These are phyloP conservation scores for Spilosoma lubricipeda DNA, from an alignment of 2,888 invertebrate species.

Conservation along the genomic window DNA sequence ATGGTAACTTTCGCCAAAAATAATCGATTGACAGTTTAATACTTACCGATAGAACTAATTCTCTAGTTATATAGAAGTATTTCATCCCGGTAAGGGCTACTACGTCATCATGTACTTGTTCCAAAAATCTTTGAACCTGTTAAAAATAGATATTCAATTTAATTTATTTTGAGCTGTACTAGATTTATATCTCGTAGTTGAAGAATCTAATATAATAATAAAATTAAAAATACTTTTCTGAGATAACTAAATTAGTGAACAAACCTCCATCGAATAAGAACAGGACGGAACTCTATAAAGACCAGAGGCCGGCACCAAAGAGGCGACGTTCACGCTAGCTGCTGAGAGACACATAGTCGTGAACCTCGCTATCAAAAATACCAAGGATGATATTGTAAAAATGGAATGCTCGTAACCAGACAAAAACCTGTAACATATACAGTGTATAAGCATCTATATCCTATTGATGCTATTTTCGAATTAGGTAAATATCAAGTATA, in stretches of 20 bases:
- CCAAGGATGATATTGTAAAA: conserved; percentile 87
- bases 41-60: conserved; percentile 84
- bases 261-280: conserved; percentile 82
- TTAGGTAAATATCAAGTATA: no score
- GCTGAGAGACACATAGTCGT: conserved; percentile 86
- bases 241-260: neutral
- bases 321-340: conserved; percentile 82
- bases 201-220: neutral
- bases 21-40: neutral
- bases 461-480: no score
- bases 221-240: no score
- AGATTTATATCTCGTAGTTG: no score
- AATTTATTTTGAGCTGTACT: no score
- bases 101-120: conserved; percentile 84
- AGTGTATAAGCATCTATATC: neutral
- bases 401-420: conserved; percentile 50
- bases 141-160: conserved; percentile 23
- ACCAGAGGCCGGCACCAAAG: conserved; percentile 75
- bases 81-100: conserved; percentile 81
- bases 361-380: conserved; percentile 84
- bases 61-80: conserved; percentile 84
- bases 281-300: conserved; percentile 86
- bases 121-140: conserved; percentile 85
- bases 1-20: neutral
- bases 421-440: conserved; percentile 52